Evolutionary conservation across 2,888 invertebrate species (phyloP).

Genomic region (Chamaedrilus cognettii): DNA sequence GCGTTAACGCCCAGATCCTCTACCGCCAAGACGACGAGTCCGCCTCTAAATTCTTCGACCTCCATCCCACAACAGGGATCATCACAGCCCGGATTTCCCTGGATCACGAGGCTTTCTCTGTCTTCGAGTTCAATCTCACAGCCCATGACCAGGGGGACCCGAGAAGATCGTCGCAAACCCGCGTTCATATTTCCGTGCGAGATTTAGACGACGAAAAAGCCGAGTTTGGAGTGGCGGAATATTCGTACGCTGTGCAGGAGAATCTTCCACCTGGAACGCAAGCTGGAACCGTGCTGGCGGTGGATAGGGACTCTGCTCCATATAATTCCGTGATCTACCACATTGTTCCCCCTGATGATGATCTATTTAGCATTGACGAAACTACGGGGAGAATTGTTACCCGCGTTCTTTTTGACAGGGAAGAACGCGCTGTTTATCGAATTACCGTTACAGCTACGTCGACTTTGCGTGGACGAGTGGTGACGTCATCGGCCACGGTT

Average conservation of each 20-base stretch:
- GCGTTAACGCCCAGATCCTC: slow-evolving; percentile 79
- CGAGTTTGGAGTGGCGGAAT: slow-evolving; percentile 5
- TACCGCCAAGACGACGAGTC: slow-evolving; percentile 63
- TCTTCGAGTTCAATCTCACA: slow-evolving; percentile 8
- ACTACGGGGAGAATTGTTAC: slow-evolving; percentile 3
- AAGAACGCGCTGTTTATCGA: slow-evolving; percentile 6
- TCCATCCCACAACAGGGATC: slow-evolving; percentile 11
- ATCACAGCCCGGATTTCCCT: slow-evolving; percentile 11
- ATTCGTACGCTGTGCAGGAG: slow-evolving; percentile 19
- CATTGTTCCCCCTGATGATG: not conserved
- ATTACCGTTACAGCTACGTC: slow-evolving; percentile 7
- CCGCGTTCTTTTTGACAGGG: slow-evolving; percentile 10
- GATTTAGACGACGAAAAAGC: slow-evolving; percentile 20
- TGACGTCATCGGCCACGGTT: not conserved
- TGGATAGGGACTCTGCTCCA: slow-evolving; percentile 14
- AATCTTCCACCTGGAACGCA: slow-evolving; percentile 19
- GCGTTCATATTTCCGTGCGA: slow-evolving; percentile 59
- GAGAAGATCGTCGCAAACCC: slow-evolving; percentile 83
- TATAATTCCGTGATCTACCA: slow-evolving; percentile 20
- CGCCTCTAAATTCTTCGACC: not conserved
- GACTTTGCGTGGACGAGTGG: not conserved
- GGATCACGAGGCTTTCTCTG: slow-evolving; percentile 15
- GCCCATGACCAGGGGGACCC: slow-evolving; percentile 67
- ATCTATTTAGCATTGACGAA: slow-evolving; percentile 8
- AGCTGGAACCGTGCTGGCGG: slow-evolving; percentile 14